Conservation (phyloP, 2,888 invertebrate species). For the Pammene fasciana region DNA sequence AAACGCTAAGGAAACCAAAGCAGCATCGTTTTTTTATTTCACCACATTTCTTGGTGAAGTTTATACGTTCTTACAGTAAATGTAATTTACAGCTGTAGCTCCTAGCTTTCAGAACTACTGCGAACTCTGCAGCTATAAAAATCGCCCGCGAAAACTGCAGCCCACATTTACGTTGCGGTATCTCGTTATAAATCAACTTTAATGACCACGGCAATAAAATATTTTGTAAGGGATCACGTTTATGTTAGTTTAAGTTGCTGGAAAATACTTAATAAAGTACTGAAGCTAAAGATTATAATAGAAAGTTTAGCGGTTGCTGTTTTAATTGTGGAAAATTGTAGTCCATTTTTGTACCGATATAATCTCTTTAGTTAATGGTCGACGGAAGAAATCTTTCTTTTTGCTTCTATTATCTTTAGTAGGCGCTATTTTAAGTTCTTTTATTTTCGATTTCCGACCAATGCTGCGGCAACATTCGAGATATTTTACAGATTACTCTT, state of each 20-base stretch:
- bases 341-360: too few species aligned
- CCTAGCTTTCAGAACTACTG: slow-evolving; percentile 47
- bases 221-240: slow-evolving; percentile 37
- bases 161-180: slow-evolving; percentile 57
- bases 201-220: slow-evolving; percentile 39
- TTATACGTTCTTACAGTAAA: slow-evolving; percentile 44
- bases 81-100: slow-evolving; percentile 55
- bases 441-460: background rate
- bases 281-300: background rate
- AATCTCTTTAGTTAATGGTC: too few species aligned
- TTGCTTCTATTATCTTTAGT: background rate
- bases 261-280: slow-evolving; percentile 15
- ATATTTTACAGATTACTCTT: background rate
- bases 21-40: slow-evolving; percentile 4
- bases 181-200: slow-evolving; percentile 41
- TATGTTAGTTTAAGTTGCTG: slow-evolving; percentile 26
- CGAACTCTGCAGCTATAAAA: slow-evolving; percentile 58
- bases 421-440: background rate
- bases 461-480: background rate
- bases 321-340: background rate
- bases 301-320: background rate
- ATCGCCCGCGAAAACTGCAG: slow-evolving; percentile 55
- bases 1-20: background rate
- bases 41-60: slow-evolving; percentile 18
- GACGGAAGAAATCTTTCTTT: background rate